These are phyloP conservation scores for Dolichallabes microphthalmus DNA, from an alignment of 2,113 vertebrate species.

Conservation along the genomic window DNA sequence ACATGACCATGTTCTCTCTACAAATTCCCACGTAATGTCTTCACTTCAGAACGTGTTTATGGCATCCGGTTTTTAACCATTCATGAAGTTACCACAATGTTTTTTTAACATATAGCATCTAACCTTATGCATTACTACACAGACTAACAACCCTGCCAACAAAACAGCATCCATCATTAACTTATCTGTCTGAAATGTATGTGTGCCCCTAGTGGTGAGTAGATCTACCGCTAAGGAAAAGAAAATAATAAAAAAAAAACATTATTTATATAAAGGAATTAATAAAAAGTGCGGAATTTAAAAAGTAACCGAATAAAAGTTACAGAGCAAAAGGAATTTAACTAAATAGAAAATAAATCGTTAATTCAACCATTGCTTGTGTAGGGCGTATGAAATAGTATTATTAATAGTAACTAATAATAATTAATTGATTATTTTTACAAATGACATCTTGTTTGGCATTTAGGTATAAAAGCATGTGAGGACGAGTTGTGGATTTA, in stretches of 20 bases:
- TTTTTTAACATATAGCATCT: no score
- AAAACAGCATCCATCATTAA: background rate
- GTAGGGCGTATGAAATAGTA: background rate
- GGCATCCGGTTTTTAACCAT: background rate
- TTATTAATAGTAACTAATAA: background rate
- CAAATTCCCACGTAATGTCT: background rate
- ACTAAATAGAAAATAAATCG: background rate
- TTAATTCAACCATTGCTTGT: background rate
- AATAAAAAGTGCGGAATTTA: background rate
- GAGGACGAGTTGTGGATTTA: slow-evolving; percentile 50
- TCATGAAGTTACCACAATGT: background rate
- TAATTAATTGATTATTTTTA: background rate
- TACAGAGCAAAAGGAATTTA: background rate
- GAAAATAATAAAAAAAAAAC: no score
- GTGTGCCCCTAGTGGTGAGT: background rate
- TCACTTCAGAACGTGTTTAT: background rate
- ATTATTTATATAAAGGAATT: no score
- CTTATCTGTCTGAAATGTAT: background rate
- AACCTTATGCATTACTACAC: background rate
- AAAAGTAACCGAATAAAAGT: background rate
- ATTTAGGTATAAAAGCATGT: background rate
- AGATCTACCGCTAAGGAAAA: background rate
- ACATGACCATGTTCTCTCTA: background rate
- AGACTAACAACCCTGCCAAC: background rate
- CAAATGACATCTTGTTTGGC: background rate